Evolutionary conservation across 2,888 invertebrate genomes (phyloP), one percentile per base, ranked within the genome.

Genomic region (Phyllotreta cruciferae): DNA sequence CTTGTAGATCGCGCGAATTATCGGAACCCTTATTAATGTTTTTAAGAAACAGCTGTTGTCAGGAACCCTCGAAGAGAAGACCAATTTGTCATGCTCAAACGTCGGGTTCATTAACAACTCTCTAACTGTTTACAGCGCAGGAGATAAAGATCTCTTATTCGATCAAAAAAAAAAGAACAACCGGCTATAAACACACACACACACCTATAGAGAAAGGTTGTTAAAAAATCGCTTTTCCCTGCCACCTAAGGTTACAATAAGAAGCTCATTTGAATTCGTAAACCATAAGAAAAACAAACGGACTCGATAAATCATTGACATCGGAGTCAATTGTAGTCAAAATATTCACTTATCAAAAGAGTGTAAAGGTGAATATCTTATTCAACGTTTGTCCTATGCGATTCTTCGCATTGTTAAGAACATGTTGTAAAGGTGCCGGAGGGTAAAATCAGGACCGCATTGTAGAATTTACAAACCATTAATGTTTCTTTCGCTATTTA

Each of bases 321-420:
- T 56, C 57, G 41, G 24, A 67, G 56, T 63, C 62, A 61, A 57
- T 56, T 54, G 66, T 14, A 66, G 66, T 66, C 69, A 69, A 71
- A 73, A 73, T 68, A 73, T 69, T 68, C 67, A 67, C 67, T 68
- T 72, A 72, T 74, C 73, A 71, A 64, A 66, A 60, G 63, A 65
- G 70, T 67, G 70, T 70, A 70, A 73, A 73, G 73, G 71, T 73
- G 72, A 74, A 74, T 71, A 70, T 73, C 73, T 74, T 70, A 69
- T 68, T 73, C 69, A 63, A 56, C 55, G 68, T 63, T 24, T 66
- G 61, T 63, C 63, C 63, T 66, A 64, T 66, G 63, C 61, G 50
- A 42, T 42, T 56, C 60, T 57, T 66, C 63, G 52, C 62, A 64
- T 64, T 68, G 66, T 70, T 66, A 52, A 7, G 39, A 57, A 35